These are phyloP conservation scores for Menidia beryllina DNA, from an alignment of 2,113 vertebrate genomes.

Conservation along the genomic window DNA sequence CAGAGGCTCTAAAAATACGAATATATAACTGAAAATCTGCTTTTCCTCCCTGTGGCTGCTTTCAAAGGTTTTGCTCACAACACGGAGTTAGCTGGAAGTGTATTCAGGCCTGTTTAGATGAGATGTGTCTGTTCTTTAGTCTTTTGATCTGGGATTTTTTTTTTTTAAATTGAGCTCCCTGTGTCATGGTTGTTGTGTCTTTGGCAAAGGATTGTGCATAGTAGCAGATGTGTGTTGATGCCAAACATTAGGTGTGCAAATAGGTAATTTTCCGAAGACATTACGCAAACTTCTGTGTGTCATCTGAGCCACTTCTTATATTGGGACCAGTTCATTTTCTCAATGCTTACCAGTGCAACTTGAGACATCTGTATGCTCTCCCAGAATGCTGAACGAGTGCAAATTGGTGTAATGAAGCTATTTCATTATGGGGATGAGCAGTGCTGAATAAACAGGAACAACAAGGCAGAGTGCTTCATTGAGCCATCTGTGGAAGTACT, in stretches of 20 bases:
- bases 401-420: constrained; percentile 79
- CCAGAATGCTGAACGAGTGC: constrained; percentile 73
- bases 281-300: constrained; percentile 1
- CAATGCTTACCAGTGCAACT: constrained; percentile 61
- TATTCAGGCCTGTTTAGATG: neutral
- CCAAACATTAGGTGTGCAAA: constrained; percentile 10
- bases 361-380: constrained; percentile 62
- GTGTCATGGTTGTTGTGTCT: neutral
- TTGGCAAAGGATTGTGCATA: neutral
- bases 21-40: neutral
- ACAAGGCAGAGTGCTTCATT: constrained; percentile 69
- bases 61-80: neutral
- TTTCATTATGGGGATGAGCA: constrained; percentile 77
- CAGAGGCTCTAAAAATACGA: neutral
- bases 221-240: neutral
- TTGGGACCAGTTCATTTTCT: constrained; percentile 41
- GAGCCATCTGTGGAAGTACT: constrained; percentile 77
- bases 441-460: constrained; percentile 81
- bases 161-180: too few species aligned
- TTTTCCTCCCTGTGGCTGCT: neutral
- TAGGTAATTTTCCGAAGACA: constrained; percentile 30
- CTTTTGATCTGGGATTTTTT: too few species aligned
- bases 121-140: neutral
- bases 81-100: neutral
- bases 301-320: constrained; percentile 34